Conservation (phyloP, 2,113 vertebrate species). For the Dendrocopos noguchii region DNA sequence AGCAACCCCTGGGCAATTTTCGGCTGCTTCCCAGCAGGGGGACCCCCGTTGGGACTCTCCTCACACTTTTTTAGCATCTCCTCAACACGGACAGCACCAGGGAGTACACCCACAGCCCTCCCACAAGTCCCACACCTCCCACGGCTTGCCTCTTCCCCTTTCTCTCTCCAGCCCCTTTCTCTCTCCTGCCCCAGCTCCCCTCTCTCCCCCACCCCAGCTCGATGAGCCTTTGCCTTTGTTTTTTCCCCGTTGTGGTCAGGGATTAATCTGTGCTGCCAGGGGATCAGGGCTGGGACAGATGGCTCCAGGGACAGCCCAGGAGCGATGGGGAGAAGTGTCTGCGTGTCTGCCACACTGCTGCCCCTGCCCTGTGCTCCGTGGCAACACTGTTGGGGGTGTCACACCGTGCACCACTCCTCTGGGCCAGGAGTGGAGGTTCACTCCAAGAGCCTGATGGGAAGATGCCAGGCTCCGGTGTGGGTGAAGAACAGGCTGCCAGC, state of each 20-base stretch:
- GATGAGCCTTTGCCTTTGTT: background rate
- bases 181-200: no score
- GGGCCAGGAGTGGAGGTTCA: background rate
- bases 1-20: background rate
- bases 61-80: background rate
- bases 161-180: no score
- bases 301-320: background rate
- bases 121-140: rapidly evolving
- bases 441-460: rapidly evolving
- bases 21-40: background rate
- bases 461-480: rapidly evolving
- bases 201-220: background rate
- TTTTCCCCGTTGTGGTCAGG: background rate
- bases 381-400: background rate
- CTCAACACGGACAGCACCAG: background rate
- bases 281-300: conserved; percentile 56
- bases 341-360: background rate
- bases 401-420: background rate
- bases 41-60: background rate
- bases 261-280: conserved; percentile 52
- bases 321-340: background rate
- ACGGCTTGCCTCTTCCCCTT: background rate
- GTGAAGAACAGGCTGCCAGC: background rate
- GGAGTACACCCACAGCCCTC: rapidly evolving
- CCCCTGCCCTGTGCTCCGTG: background rate